Percentiles rank a stretch among this genome's conserved stretches.
Conservation (phyloP, 1,140 invertebrate species). For the Neodiprion pinetum region DNA sequence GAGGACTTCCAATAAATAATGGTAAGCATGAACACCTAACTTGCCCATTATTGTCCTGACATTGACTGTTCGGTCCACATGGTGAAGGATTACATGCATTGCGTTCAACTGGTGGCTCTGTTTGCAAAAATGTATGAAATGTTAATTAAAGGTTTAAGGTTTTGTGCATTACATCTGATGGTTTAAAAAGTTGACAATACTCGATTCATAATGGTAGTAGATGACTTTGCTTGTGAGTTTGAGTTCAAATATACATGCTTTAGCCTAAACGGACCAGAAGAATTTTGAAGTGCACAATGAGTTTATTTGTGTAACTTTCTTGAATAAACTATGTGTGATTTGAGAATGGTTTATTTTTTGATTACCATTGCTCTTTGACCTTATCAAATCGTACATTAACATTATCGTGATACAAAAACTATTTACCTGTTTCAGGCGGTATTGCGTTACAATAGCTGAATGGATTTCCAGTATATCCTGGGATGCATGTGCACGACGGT, state of each 20-base stretch:
- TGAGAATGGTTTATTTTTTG: constrained; percentile 16
- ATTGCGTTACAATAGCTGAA: constrained; percentile 46
- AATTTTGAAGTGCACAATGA: too few relatives aligned
- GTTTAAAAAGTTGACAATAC: constrained; percentile 42
- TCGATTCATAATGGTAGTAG: constrained; percentile 69
- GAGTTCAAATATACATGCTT: constrained; percentile 42
- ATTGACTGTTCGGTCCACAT: constrained; percentile 66
- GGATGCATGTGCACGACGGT: constrained; percentile 60
- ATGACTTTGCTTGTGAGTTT: constrained; percentile 63
- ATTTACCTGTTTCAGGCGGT: constrained; percentile 21
- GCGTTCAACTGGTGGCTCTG: constrained; percentile 11
- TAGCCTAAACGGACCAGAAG: too few relatives aligned
- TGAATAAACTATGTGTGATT: constrained; percentile 31
- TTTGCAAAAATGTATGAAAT: background rate
- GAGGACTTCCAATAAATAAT: constrained; percentile 63
- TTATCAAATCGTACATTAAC: constrained; percentile 28
- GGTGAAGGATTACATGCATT: constrained; percentile 65
- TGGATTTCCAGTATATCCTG: constrained; percentile 62
- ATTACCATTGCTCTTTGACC: constrained; percentile 20
- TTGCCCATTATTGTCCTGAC: constrained; percentile 56
- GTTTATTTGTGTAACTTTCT: background rate
- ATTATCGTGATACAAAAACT: constrained; percentile 32
- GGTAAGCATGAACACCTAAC: constrained; percentile 63
- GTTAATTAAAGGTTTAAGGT: constrained; percentile 50
- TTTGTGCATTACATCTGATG: constrained; percentile 68